Base-by-base conservation (phyloP, 35 echinoderm and acorn worm species). In the Apostichopus parvimensis region DNA sequence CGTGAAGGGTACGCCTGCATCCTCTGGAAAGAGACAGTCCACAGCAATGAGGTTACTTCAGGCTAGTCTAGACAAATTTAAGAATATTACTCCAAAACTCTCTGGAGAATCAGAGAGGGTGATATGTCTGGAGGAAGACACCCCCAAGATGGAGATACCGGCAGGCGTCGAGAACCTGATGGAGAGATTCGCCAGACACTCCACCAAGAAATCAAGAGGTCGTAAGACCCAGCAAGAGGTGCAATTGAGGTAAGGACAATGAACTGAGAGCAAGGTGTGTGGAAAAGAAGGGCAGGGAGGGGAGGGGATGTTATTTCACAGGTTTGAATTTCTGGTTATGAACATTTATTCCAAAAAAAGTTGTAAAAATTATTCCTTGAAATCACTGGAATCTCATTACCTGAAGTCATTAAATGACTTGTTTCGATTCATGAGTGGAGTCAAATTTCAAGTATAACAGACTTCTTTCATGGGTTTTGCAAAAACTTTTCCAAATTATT, bases 111-210 rank as follows among this genome's bases (percentile, higher is more conserved):
- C 73, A 14, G 73, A 93, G 26, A 77, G 53, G 20, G 76, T 95
- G 3, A 96, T 99, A 20, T 87, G 94, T 77, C 77, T 99, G 26
- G 96, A 92, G 56, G 97, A 94, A 22, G 87, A 94, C 12, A 78
- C 26, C 13, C 58, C 23, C 8, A 57, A 91, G 57, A 83, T 94
- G 17, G 66, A 91, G 15, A 77, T 85, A 53, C 85, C 92, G 13
- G 87, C 82, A 61, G 97, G 97, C 10, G 45, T 99, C 6, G 54
- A 85, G 53, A 91, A 93, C 18, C 56, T 99, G 79, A 99, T 95
- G 95, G 54, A 96, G 68, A 73, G 97, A 45, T 99, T 99, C 94
- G 88, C 83, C 10, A 92, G 91, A 79, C 97, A 99, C 62, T 93
- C 93, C 4, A 92, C 62, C 20, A 96, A 96, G 53, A 85, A 84